phyloP scores from a whole-genome alignment of 2,797 vertebrate species.

The Helicolenus hilgendorfi region DNA sequence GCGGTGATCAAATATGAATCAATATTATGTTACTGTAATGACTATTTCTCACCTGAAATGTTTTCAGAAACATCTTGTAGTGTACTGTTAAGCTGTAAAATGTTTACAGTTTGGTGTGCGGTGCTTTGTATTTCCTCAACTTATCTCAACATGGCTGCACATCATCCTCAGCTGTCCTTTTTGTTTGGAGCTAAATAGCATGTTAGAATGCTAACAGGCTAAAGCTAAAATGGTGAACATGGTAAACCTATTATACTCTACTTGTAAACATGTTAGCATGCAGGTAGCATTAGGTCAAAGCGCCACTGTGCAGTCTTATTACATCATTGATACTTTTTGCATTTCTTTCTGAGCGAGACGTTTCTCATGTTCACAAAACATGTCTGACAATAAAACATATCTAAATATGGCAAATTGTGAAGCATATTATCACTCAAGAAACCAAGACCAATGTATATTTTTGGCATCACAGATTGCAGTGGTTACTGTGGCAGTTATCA shows the following conservation, averaged over 20 bases:
- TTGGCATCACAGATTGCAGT: not conserved
- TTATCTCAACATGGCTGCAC: too few relatives aligned
- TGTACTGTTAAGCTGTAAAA: too few relatives aligned
- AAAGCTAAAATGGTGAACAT: not conserved
- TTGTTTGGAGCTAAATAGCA: not conserved
- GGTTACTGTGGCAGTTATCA: not conserved
- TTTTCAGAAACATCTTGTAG: too few relatives aligned
- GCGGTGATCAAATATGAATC: too few relatives aligned
- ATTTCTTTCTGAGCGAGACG: not conserved
- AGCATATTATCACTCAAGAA: not conserved
- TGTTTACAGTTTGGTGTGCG: too few relatives aligned
- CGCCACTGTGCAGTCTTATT: not conserved
- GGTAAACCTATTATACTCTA: not conserved
- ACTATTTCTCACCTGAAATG: too few relatives aligned
- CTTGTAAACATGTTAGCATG: not conserved
- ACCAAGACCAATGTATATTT: not conserved
- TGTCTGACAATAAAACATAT: not conserved
- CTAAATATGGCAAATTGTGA: not conserved
- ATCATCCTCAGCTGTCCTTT: not conserved
- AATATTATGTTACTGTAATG: too few relatives aligned
- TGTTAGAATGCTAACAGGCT: not conserved
- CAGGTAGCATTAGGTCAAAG: not conserved
- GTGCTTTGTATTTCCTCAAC: too few relatives aligned
- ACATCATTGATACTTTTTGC: not conserved
- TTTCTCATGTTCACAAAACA: not conserved